Evolutionary conservation across 1,140 invertebrate species (phyloP), one percentile per base, ranked within the genome.

Genomic region (Bombus soroeensis): DNA sequence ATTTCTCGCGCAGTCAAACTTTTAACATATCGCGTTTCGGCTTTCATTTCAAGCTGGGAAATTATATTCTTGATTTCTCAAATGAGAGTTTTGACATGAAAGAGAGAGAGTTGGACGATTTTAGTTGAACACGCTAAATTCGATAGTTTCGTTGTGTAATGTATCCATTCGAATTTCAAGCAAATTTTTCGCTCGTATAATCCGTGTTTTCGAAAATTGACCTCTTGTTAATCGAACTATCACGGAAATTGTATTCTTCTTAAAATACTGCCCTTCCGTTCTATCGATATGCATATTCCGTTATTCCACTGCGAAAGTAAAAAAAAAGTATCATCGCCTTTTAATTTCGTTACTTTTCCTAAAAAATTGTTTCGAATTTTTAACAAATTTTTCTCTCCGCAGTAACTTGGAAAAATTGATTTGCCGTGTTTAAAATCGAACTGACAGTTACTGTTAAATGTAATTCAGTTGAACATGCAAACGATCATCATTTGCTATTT

Each of bases 41-140:
- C 3, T 39, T 77, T 62, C 15, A 41, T 32, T 41, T 32, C 57
- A 15, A 59, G 53, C 22, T 9, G 32, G 32, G 13, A n/a, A n/a
- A 62, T 77, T 77, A n/a, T 62, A 64, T 41, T 77, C 75, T 77
- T 77, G 37, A 41, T 62, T 32, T 41, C 34, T 39, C 12, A 5
- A 37, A 59, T 76, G 47, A 57, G 34, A 76, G 59, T 59, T 59
- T 59, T 57, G 74, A 57, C 47, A 76, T 34, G 43, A 5, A 12
- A 15, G 32, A 53, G 47, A 53, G 47, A 53, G 18, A 22, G 41
- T 13, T 13, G 3, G 8, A 18, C 74, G 12, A 34, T 75, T 75
- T 34, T 28, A 22, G 15, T 73, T 13, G 32, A 3, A 28, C 2
- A 18, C 25, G 32, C n/a, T 34, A n/a, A 74, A 74, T 47, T 53